Percentiles rank a stretch among this genome's conserved stretches.
These are phyloP conservation scores for Nicator chloris DNA, from an alignment of 2,113 vertebrate genomes.

Conservation along the genomic window DNA sequence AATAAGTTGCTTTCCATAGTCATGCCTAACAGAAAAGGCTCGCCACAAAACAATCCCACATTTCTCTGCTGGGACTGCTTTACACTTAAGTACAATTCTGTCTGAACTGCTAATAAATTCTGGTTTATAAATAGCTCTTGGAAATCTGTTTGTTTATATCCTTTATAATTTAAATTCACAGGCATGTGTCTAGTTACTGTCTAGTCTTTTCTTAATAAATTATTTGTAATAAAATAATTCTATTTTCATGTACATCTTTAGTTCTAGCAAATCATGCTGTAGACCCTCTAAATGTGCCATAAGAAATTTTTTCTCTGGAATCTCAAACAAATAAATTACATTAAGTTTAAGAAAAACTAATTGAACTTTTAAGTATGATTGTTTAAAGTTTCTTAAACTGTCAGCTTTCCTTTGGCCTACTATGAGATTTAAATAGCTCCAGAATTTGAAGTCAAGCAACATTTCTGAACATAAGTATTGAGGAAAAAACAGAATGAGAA, in stretches of 20 bases:
- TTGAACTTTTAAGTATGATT: background rate
- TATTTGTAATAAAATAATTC: background rate
- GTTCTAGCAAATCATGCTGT: background rate
- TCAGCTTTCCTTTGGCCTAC: background rate
- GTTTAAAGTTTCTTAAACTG: background rate
- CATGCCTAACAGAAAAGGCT: background rate
- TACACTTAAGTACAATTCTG: background rate
- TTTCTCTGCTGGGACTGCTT: background rate
- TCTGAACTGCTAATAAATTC: background rate
- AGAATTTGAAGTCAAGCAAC: background rate
- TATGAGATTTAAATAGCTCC: background rate
- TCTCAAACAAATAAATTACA: background rate
- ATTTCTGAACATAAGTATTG: background rate
- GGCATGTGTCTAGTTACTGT: background rate
- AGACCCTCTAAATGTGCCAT: background rate
- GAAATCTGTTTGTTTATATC: background rate
- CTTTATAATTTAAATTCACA: background rate
- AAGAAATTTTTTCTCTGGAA: background rate
- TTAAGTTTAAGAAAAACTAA: background rate
- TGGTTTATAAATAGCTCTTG: background rate
- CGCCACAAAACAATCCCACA: background rate
- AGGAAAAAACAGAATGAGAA: background rate
- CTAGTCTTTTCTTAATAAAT: slow-evolving; percentile 13
- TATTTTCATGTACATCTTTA: background rate
- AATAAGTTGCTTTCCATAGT: background rate